Conservation (phyloP, 2,888 invertebrate species). For the Alentia gelatinosa region DNA sequence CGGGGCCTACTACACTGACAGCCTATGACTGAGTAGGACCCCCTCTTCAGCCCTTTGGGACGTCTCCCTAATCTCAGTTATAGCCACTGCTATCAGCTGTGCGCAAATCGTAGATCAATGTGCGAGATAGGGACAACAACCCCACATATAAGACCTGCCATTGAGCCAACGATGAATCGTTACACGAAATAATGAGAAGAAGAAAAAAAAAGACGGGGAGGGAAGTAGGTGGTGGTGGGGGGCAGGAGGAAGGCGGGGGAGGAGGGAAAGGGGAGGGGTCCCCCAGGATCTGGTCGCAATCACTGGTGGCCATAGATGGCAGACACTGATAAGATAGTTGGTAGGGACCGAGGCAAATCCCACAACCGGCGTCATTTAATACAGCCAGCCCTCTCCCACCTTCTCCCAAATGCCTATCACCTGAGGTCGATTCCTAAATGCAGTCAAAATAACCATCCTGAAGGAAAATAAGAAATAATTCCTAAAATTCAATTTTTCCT, state of each 20-base stretch:
- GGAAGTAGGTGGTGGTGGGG: too few relatives aligned
- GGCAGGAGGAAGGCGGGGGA: neutral
- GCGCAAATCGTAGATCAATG: neutral
- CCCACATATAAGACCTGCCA: neutral
- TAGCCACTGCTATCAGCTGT: neutral
- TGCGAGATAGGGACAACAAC: neutral
- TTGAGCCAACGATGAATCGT: neutral
- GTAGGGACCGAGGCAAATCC: neutral
- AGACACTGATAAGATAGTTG: neutral
- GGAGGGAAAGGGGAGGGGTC: neutral
- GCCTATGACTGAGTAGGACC: neutral
- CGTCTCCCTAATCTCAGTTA: neutral
- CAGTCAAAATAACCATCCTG: too few relatives aligned
- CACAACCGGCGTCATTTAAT: neutral
- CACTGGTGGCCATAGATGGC: neutral
- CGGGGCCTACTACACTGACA: neutral
- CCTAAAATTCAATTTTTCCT: too few relatives aligned
- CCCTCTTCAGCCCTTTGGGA: neutral
- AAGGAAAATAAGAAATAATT: too few relatives aligned
- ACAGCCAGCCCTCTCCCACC: too few relatives aligned
- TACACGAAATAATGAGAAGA: neutral
- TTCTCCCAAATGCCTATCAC: too few relatives aligned
- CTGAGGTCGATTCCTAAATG: too few relatives aligned
- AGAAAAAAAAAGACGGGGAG: neutral
- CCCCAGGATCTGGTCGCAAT: neutral